These are phyloP conservation scores for Apomyelois bistriatella DNA, from an alignment of 2,888 invertebrate species.

Conservation along the genomic window DNA sequence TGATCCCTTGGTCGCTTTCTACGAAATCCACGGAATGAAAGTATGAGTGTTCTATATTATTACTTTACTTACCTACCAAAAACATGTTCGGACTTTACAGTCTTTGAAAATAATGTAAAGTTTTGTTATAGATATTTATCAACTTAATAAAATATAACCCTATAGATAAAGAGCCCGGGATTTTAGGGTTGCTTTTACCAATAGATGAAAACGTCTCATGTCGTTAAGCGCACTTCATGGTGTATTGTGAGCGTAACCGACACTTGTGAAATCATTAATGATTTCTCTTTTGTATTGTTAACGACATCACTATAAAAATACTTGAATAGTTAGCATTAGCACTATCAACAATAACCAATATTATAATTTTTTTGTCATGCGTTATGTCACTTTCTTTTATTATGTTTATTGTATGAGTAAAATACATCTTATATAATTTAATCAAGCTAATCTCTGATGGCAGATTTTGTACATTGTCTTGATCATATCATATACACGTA, in stretches of 20 bases:
- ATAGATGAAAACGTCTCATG: not conserved
- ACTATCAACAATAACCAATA: not conserved
- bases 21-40: too few species aligned
- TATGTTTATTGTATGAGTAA: not conserved
- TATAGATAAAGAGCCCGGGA: too few species aligned
- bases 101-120: too few species aligned
- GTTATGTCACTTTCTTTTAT: not conserved
- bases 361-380: not conserved
- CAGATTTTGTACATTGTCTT: too few species aligned
- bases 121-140: too few species aligned
- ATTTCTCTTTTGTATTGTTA: conserved; percentile 13
- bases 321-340: conserved; percentile 1
- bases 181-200: too few species aligned
- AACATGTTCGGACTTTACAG: too few species aligned
- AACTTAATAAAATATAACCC: too few species aligned
- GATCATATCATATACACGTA: not conserved
- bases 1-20: too few species aligned
- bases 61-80: too few species aligned
- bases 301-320: conserved; percentile 5
- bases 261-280: conserved; percentile 6
- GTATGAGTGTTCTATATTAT: too few species aligned
- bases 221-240: not conserved
- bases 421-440: not conserved
- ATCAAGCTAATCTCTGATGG: too few species aligned
- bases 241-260: not conserved